phyloP scores from a whole-genome alignment of 1,140 invertebrate genomes.

The Acromyrmex heyeri region DNA sequence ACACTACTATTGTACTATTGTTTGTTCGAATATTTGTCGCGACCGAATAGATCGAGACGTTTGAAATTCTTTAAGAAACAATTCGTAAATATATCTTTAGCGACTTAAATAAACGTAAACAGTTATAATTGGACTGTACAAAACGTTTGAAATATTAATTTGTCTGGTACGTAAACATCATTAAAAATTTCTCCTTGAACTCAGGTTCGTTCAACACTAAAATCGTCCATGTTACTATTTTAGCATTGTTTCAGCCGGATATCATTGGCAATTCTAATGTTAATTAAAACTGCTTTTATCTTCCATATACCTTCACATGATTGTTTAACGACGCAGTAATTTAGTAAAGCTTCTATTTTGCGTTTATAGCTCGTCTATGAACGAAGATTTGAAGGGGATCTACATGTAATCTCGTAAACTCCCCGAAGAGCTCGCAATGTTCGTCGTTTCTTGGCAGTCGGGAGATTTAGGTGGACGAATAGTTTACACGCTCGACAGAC shows the following conservation, averaged over 20 bases:
- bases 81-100: not conserved
- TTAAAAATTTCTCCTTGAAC: not conserved
- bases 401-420: slow-evolving; percentile 28
- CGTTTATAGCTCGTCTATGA: not conserved
- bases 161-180: not conserved
- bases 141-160: not conserved
- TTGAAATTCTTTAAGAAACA: not conserved
- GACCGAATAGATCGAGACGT: not conserved
- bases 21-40: not conserved
- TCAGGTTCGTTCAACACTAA: not conserved
- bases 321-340: slow-evolving; percentile 4
- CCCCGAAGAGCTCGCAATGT: not conserved
- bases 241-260: too few species aligned
- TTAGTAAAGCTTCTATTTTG: not conserved
- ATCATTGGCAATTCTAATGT: too few species aligned
- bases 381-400: not conserved
- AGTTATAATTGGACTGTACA: slow-evolving; percentile 1
- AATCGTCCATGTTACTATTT: too few species aligned
- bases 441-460: not conserved
- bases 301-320: not conserved
- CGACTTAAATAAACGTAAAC: not conserved
- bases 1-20: not conserved
- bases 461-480: not conserved
- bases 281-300: not conserved
- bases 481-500: slow-evolving; percentile 7